These are phyloP conservation scores for Chironex yamaguchii DNA, from an alignment of 30 jellyfish, hydroid and myxozoan species.

Conservation along the genomic window DNA sequence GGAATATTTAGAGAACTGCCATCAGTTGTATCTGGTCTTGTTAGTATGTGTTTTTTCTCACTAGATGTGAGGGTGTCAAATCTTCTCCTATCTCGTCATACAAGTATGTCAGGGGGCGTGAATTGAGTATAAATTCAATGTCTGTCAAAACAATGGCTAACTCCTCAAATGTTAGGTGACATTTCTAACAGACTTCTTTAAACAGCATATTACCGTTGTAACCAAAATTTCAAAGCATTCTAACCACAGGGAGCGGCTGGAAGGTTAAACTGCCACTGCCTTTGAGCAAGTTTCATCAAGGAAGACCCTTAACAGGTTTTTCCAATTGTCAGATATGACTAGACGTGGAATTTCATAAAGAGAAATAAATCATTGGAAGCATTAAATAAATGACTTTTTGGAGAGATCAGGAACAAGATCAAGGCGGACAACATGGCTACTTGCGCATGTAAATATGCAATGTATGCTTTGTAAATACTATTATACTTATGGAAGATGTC, in stretches of 20 bases:
- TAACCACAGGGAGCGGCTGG: conserved; percentile 54
- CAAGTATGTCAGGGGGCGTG: neutral
- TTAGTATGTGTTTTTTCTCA: neutral
- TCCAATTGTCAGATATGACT: conserved; percentile 39
- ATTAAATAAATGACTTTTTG: neutral
- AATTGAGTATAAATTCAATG: neutral
- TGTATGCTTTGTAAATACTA: conserved; percentile 17
- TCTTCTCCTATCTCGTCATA: conserved; percentile 16
- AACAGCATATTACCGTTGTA: neutral
- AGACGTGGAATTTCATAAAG: conserved; percentile 20
- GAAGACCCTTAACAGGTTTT: neutral
- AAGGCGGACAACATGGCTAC: conserved; percentile 13
- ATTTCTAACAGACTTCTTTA: too few species aligned
- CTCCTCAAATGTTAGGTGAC: too few species aligned
- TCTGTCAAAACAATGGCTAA: neutral
- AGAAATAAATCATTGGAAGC: conserved; percentile 24
- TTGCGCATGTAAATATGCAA: conserved; percentile 51
- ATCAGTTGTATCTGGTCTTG: too few species aligned
- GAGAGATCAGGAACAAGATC: conserved; percentile 22
- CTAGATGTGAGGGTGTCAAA: neutral
- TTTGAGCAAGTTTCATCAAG: neutral
- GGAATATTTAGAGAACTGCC: too few species aligned
- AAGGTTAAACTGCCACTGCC: conserved; percentile 34
- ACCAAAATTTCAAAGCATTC: conserved; percentile 17
- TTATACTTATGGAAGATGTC: neutral